A percentile compares a stretch with the other conserved stretches of the same genome.
These are phyloP conservation scores for Pyrochroa serraticornis DNA, from an alignment of 2,888 invertebrate genomes.

Conservation along the genomic window DNA sequence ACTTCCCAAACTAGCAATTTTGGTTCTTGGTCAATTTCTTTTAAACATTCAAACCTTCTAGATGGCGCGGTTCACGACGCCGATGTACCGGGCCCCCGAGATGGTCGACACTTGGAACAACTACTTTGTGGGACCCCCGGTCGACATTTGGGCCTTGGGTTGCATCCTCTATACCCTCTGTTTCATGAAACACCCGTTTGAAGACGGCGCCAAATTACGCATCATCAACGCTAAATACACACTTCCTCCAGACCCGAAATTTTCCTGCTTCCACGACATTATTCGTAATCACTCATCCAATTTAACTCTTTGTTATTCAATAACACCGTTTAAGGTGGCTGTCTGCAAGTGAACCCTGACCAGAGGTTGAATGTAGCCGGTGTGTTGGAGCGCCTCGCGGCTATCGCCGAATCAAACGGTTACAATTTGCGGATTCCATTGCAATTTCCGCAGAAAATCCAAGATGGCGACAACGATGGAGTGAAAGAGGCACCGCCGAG, in stretches of 20 bases:
- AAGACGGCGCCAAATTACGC: conserved; percentile 92
- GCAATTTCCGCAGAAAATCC: conserved; percentile 61
- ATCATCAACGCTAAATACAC: conserved; percentile 96
- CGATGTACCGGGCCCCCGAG: conserved; percentile 98
- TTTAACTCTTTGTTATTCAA: conserved; percentile 10
- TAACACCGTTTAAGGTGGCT: conserved; percentile 66
- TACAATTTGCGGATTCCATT: conserved; percentile 83
- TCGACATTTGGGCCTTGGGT: conserved; percentile 97
- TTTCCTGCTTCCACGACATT: conserved; percentile 85
- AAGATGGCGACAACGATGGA: conserved; percentile 43
- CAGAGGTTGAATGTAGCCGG: conserved; percentile 79
- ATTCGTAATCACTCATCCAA: conserved; percentile 68
- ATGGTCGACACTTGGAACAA: conserved; percentile 98
- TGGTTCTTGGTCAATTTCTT: too few species aligned
- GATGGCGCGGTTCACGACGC: conserved; percentile 82
- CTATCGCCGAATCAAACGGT: conserved; percentile 84
- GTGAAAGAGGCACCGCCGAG: conserved; percentile 22
- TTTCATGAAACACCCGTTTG: conserved; percentile 95
- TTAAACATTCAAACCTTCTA: conserved; percentile 53
- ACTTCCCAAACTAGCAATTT: too few species aligned
- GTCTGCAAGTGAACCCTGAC: conserved; percentile 81
- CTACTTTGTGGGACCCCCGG: conserved; percentile 85
- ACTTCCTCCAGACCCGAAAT: conserved; percentile 81
- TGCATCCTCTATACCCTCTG: conserved; percentile 93
- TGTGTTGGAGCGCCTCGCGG: conserved; percentile 84